Base-by-base conservation (phyloP, 2,113 vertebrate species). In the Psilopogon haemacephalus region DNA sequence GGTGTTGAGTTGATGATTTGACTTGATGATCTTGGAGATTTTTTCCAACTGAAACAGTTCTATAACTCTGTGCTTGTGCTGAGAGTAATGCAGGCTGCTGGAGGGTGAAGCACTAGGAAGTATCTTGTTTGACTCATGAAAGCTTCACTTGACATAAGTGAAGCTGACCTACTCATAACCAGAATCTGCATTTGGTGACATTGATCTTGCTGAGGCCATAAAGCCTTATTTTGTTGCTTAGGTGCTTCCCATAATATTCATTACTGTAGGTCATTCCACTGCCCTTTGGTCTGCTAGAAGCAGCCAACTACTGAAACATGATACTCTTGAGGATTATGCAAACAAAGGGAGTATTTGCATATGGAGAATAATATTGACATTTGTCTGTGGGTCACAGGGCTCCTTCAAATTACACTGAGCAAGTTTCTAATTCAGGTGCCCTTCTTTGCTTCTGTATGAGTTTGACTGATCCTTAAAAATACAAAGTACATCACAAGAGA, bases 261-360 rank as follows among this genome's bases (percentile, higher is more conserved):
- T 28, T 44, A n/a, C n/a, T 64, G 20, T 35, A 68, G 40, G 10
- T 74, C 6, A 19, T 8, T 58, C 28, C 23, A 40, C 6, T 9
- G 79, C 56, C 65, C 69, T 88, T 88, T 80, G 86, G 9, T 78
- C 79, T 92, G 24, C 20, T 28, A 18, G 40, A 38, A 81, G 52
- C 20, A 77, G 52, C 37, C 69, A 63, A 67, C 35, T 55, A 24
- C 38, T 79, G 88, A 46, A 88, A 74, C 28, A 15, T 13, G 44
- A 81, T 44, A 44, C 35, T 32, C 73, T n/a, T 4, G 48, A 72
- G 24, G 44, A 92, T 76, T 90, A 69, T 72, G 62, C 63, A 82
- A 94, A 83, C 65, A 86, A 69, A 86, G 18, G 15, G 38, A 90
- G 30, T 94, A 84, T 94, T 93, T 92, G 69, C 65, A 69, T 90